These are phyloP conservation scores for Lutraria lutraria DNA, from an alignment of 2,888 invertebrate genomes.

Conservation along the genomic window DNA sequence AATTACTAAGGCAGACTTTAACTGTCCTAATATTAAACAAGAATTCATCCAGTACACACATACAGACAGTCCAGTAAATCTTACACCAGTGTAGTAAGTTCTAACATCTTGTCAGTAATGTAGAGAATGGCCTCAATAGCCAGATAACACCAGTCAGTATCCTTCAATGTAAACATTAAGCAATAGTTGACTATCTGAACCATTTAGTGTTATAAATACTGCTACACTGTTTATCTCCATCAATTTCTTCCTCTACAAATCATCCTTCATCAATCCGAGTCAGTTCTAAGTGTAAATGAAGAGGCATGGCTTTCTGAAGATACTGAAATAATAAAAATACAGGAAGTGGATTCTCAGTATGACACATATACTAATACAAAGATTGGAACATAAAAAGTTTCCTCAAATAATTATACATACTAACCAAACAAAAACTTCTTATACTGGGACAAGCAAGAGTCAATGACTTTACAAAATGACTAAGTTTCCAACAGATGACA, in stretches of 20 bases:
- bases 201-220: conserved; percentile 38
- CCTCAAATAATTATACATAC: too few relatives aligned
- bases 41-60: neutral
- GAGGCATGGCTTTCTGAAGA: conserved; percentile 85
- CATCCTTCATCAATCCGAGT: conserved; percentile 84
- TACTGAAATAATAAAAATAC: conserved; percentile 75
- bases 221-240: conserved; percentile 25
- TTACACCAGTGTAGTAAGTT: neutral
- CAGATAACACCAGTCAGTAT: neutral
- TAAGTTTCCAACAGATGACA: too few relatives aligned
- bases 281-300: conserved; percentile 84
- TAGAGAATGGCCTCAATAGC: neutral
- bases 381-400: too few relatives aligned
- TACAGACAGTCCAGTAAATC: neutral
- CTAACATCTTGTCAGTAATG: neutral
- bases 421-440: too few relatives aligned
- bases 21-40: neutral
- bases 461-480: too few relatives aligned
- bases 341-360: neutral
- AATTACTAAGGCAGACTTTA: neutral
- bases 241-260: neutral
- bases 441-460: too few relatives aligned
- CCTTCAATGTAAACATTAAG: neutral
- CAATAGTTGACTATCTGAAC: neutral
- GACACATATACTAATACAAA: neutral